Base-by-base conservation (phyloP, 2,113 vertebrate species). In the Cygnus buccinator region DNA sequence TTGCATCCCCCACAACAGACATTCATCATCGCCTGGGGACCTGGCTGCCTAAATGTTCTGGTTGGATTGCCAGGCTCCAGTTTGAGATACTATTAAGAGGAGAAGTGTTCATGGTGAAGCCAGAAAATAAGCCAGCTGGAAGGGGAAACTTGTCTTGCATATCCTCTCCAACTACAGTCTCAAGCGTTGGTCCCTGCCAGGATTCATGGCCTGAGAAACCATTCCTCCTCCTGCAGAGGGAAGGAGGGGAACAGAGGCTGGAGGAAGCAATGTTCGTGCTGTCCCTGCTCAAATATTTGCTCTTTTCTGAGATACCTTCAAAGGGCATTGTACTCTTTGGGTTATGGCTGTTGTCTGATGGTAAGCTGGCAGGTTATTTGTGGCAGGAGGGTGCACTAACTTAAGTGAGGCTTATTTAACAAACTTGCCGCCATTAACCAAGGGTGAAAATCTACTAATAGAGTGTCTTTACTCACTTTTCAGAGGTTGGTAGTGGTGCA, bases 11-110 rank as follows among this genome's bases (percentile, higher is more conserved):
- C 46, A 11, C 44, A 68, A 12, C 8, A 78, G 52, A 63, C 35
- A 10, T 44, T 48, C 16, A 14, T 57, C 14, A 4, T 66, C 0
- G 1, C 55, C 25, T n/a, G 3, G 25, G 59, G 84, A 70, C 26
- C 59, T 94, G 75, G 50, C 75, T 90, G 81, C 71, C 50, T 83
- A 26, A 1, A 0, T 2, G 2, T 62, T 93, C 44, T 88, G 37
- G 10, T 88, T 72, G 72, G 63, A 31, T 52, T 79, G 77, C 57
- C 78, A 63, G 93, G 70, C 70, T 89, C 37, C 48, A 20, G 70
- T 89, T 35, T 63, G 43, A 9, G 57, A 46, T 84, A 43, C 70
- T 87, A 0, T 89, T 89, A 48, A 44, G 73, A 54, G 68, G 48
- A 83, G 59, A 19, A 18, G 37, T 77, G 44, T 72, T 74, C 16